A percentile compares a stretch with the other conserved stretches of the same genome.
Conservation (phyloP, 2,888 invertebrate species). For the Mimachlamys varia region DNA sequence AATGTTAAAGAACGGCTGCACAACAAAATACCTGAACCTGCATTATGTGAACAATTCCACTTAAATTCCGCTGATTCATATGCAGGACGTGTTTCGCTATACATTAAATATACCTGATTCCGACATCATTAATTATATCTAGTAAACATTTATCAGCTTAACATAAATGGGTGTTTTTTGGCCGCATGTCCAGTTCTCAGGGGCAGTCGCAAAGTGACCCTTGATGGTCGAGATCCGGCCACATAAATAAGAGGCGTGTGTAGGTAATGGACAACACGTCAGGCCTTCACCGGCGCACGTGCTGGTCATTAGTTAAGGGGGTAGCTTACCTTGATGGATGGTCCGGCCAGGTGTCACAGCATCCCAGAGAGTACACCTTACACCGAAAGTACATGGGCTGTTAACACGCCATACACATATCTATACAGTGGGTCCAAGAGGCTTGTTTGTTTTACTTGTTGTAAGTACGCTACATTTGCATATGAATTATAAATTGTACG, state of each 20-base stretch:
- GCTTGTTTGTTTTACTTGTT: background rate
- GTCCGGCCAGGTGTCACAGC: background rate
- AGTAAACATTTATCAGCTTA: background rate
- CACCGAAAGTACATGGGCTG: background rate
- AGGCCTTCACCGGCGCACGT: slow-evolving; percentile 31
- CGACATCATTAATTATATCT: background rate
- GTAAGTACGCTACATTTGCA: background rate
- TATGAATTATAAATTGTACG: too few species aligned
- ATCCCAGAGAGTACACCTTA: background rate
- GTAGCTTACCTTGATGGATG: slow-evolving; percentile 20
- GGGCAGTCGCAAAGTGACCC: slow-evolving; percentile 1
- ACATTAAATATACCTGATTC: background rate
- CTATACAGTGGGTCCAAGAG: background rate
- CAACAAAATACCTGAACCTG: background rate
- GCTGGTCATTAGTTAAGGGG: slow-evolving; percentile 22
- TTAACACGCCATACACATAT: background rate
- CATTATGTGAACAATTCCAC: background rate
- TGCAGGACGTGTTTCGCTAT: background rate
- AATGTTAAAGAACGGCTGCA: too few species aligned
- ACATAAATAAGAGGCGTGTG: slow-evolving; percentile 36
- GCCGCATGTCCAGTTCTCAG: background rate
- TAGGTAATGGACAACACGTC: slow-evolving; percentile 10
- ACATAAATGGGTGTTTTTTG: slow-evolving; percentile 21
- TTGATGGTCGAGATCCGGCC: background rate
- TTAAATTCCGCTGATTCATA: background rate